A percentile compares a stretch with the other conserved stretches of the same genome.
phyloP scores from a whole-genome alignment of 2,797 vertebrate species.

The Oceanodroma leucorhoa region DNA sequence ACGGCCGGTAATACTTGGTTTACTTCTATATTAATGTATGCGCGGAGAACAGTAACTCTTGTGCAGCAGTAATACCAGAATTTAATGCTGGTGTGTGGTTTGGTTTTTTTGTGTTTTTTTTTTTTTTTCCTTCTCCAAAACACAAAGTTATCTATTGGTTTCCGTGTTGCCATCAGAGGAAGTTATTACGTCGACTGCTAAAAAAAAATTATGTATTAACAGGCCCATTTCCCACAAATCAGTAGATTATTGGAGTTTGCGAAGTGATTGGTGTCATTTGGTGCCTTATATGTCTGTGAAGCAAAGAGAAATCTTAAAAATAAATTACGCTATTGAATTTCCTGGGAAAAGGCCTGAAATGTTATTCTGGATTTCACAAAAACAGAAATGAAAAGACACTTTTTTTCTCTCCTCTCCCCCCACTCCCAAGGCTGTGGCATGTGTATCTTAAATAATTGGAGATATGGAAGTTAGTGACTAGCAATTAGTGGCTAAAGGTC shows the following conservation, averaged over 20 bases:
- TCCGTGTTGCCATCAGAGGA: not conserved
- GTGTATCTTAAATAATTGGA: not conserved
- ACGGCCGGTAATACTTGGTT: constrained; percentile 81
- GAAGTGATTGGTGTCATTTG: not conserved
- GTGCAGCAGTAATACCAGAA: not conserved
- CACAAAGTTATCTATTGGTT: not conserved
- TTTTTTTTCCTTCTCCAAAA: not conserved
- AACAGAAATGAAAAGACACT: not conserved
- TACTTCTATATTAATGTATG: not conserved
- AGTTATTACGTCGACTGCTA: not conserved
- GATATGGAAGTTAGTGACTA: not conserved
- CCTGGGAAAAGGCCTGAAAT: not conserved
- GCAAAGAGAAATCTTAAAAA: not conserved
- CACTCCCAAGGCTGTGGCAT: not conserved
- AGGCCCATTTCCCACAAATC: not conserved
- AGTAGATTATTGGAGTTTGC: not conserved
- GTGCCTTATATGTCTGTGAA: not conserved
- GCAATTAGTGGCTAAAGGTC: not conserved
- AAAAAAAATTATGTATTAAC: not conserved
- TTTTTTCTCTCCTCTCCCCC: too few species aligned
- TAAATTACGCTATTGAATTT: not conserved
- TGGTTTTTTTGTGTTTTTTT: not conserved
- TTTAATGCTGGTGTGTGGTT: not conserved
- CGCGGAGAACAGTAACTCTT: not conserved
- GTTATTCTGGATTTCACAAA: not conserved